Base-by-base conservation (phyloP, 2,888 invertebrate species). In the Calameuta idolon region DNA sequence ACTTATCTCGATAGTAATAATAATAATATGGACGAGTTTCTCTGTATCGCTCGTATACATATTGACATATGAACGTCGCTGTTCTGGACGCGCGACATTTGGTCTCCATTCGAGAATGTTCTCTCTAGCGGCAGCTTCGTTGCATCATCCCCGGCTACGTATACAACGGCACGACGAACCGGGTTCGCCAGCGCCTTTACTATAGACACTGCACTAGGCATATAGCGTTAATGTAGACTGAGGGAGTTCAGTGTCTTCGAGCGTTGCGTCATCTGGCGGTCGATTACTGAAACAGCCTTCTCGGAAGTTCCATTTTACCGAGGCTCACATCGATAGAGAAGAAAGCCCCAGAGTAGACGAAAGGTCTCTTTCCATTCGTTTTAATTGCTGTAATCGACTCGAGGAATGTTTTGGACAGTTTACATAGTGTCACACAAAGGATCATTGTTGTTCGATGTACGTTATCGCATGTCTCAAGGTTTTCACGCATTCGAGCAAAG, bases 191-290 rank as follows among this genome's bases (percentile, higher is more conserved):
- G 55, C 55, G 23, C 23, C 23, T 55, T 55, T 55, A 23, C 55
- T 55, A 55, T 55, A 55, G 55, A 55, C 23, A 9, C 23, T 15
- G 9, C 23, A 23, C 55, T 55, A 23, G 1, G 55, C 55, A 55
- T 55, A 55, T 55, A 55, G 23, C 23, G 55, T 23, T 23, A 55
- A 55, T 2, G 23, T 23, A 55, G 55, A 73, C 69, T 80, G 75
- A 81, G 79, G 79, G 79, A 83, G 76, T 84, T 81, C 76, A 75
- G 34, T 76, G 73, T 75, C 77, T 78, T 40, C 76, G 69, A 73
- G 68, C 75, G 40, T 85, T 83, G 80, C 83, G 80, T 83, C 85
- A 82, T 34, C 69, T 11, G 71, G 33, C 78, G 82, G 84, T 85
- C 83, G 83, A 85, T 85, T 79, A 74, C 77, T 75, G 79, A 78